A percentile compares a stretch with the other conserved stretches of the same genome.
Conservation (phyloP, 2,113 vertebrate genomes). For the Passer domesticus region DNA sequence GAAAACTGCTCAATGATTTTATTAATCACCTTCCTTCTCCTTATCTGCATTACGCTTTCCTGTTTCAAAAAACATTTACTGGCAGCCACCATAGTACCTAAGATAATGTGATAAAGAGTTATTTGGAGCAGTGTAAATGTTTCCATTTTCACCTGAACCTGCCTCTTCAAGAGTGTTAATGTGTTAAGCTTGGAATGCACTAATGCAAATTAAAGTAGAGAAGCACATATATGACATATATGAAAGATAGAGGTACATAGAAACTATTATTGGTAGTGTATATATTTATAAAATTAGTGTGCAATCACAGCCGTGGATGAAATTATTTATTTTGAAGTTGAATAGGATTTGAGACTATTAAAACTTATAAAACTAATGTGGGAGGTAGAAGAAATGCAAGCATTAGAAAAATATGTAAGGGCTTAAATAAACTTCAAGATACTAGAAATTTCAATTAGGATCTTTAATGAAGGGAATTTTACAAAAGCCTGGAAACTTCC, state of each 20-base stretch:
- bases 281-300: neutral
- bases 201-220: neutral
- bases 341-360: neutral
- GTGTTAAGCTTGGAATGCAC: neutral
- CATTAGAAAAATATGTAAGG: neutral
- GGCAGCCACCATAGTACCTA: neutral
- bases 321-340: neutral
- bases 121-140: neutral
- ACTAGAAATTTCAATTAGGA: neutral
- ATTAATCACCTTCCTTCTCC: neutral
- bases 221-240: neutral
- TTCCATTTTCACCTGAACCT: neutral
- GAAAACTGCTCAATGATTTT: neutral
- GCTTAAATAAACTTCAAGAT: neutral
- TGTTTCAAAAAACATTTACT: neutral
- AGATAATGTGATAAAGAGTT: neutral
- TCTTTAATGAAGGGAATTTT: neutral
- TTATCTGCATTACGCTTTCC: neutral
- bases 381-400: neutral
- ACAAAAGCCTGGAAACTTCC: neutral
- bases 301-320: neutral
- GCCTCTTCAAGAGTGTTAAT: neutral
- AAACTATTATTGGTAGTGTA: neutral
- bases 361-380: fast-evolving
- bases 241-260: neutral